phyloP scores from a whole-genome alignment of 2,113 vertebrate genomes.

The Spheniscus mendiculus region DNA sequence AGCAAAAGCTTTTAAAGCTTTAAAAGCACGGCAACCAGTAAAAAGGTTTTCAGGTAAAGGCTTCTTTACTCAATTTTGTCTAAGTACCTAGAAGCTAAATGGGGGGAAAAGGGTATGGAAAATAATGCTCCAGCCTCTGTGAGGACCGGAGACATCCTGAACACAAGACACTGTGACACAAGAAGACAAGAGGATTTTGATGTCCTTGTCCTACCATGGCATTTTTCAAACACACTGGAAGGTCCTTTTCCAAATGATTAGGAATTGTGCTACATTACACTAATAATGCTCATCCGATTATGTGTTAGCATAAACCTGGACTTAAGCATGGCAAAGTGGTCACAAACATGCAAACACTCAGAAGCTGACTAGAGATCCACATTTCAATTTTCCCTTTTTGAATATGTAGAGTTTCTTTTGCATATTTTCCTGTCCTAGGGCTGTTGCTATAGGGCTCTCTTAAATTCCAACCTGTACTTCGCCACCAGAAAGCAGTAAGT shows the following conservation, averaged over 20 bases:
- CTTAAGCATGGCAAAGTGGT: not conserved
- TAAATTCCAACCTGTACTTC: not conserved
- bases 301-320: not conserved
- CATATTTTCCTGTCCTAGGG: not conserved
- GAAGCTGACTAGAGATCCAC: not conserved
- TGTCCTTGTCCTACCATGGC: not conserved
- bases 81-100: constrained; percentile 62
- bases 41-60: constrained; percentile 62
- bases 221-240: constrained; percentile 12
- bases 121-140: constrained; percentile 35
- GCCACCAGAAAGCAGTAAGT: not conserved
- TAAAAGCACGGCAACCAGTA: constrained; percentile 38
- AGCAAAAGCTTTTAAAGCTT: constrained; percentile 69
- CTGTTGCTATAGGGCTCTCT: not conserved
- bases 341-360: not conserved
- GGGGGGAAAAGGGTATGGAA: constrained; percentile 53
- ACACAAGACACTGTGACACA: not conserved
- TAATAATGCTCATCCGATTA: not conserved
- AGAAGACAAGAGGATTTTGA: constrained; percentile 37
- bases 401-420: not conserved
- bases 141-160: constrained; percentile 7
- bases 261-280: not conserved
- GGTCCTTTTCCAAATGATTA: not conserved
- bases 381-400: not conserved
- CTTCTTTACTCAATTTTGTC: constrained; percentile 63